phyloP scores from a whole-genome alignment of 2,888 invertebrate genomes.

The Hofmannophila pseudospretella region DNA sequence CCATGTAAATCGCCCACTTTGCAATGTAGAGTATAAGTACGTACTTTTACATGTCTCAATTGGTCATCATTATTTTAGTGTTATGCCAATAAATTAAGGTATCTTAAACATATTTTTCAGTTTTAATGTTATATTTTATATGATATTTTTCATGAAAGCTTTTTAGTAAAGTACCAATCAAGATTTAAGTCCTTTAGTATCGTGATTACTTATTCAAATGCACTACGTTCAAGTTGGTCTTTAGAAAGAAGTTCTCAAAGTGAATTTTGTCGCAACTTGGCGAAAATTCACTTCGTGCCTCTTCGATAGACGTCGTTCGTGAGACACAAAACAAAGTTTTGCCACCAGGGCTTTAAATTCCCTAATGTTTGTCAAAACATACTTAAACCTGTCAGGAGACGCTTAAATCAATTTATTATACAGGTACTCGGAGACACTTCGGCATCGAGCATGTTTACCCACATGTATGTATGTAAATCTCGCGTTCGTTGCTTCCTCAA shows the following conservation, averaged over 20 bases:
- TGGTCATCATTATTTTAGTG: slow-evolving; percentile 9
- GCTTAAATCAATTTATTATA: slow-evolving; percentile 76
- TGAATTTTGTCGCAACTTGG: slow-evolving; percentile 36
- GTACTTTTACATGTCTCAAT: slow-evolving; percentile 17
- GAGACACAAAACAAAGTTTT: slow-evolving; percentile 59
- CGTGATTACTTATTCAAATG: slow-evolving; percentile 27
- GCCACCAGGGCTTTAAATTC: slow-evolving; percentile 62
- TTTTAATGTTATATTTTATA: too few species aligned
- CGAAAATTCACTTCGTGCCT: slow-evolving; percentile 42
- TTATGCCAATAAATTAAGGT: not conserved
- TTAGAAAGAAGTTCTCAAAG: slow-evolving; percentile 27
- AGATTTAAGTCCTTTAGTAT: slow-evolving; percentile 13
- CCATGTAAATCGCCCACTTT: slow-evolving; percentile 23
- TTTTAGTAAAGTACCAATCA: not conserved
- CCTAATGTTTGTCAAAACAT: slow-evolving; percentile 73
- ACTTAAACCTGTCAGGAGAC: slow-evolving; percentile 70
- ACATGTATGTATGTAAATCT: slow-evolving; percentile 68
- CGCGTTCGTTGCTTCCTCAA: slow-evolving; percentile 60
- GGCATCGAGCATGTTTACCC: slow-evolving; percentile 56
- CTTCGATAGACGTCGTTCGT: slow-evolving; percentile 30
- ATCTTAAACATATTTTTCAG: not conserved
- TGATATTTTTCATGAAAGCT: too few species aligned
- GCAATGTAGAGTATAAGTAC: slow-evolving; percentile 17
- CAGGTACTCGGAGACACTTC: slow-evolving; percentile 63
- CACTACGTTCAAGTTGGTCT: slow-evolving; percentile 23